Evolutionary conservation across 2,888 invertebrate species (phyloP).

Genomic region (Eupithecia abbreviata): DNA sequence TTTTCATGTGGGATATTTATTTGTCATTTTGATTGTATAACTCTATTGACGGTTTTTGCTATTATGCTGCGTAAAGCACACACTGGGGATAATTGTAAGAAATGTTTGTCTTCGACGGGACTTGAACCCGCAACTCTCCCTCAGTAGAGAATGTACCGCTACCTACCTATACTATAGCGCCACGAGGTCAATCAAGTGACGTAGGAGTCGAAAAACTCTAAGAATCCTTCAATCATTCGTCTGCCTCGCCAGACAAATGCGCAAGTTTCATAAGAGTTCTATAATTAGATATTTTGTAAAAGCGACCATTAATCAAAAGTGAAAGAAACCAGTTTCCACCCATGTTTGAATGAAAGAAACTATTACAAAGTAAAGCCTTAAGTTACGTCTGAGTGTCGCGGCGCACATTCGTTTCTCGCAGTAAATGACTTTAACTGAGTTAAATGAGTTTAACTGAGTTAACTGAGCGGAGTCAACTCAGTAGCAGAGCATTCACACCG

Average conservation of each 20-base stretch:
- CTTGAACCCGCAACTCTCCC: too few species aligned
- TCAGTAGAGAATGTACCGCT: too few species aligned
- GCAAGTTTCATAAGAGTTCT: background rate
- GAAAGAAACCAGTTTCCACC: background rate
- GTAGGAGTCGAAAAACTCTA: too few species aligned
- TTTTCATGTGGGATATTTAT: background rate
- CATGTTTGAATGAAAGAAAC: background rate
- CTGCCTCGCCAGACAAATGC: too few species aligned
- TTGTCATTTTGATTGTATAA: background rate
- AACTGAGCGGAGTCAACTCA: slow-evolving; percentile 11
- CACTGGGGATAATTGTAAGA: too few species aligned
- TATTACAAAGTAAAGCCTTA: background rate
- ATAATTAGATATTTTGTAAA: background rate
- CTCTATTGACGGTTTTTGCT: background rate
- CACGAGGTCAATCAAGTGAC: too few species aligned
- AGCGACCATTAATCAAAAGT: background rate
- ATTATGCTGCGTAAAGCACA: too few species aligned
- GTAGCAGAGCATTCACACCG: slow-evolving; percentile 15
- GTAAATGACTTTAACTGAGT: background rate
- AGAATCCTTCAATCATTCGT: too few species aligned
- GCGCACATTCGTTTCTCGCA: background rate
- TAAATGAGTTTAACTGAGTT: slow-evolving; percentile 6
- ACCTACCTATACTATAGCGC: too few species aligned
- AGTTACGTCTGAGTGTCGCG: background rate
- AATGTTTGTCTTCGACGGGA: too few species aligned